A percentile compares a stretch with the other conserved stretches of the same genome.
Conservation (phyloP, 2,888 invertebrate genomes). For the Orthonevra nobilis region DNA sequence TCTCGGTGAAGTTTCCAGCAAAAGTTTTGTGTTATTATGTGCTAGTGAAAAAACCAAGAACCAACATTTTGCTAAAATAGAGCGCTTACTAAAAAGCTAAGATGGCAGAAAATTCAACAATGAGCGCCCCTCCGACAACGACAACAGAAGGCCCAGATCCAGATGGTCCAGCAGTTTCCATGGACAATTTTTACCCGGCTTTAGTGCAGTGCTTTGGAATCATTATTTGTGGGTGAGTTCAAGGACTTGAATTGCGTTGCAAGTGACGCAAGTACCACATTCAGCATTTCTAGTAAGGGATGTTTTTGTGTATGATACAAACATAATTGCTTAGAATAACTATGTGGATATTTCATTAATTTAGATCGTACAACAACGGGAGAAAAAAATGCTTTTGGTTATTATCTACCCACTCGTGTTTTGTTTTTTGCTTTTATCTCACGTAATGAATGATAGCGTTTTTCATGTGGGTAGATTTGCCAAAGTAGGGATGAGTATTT, state of each 20-base stretch:
- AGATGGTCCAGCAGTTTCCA: conserved; percentile 76
- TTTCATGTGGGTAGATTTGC: too few species aligned
- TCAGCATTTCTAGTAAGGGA: too few species aligned
- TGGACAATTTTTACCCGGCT: conserved; percentile 94
- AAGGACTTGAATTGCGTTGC: not conserved
- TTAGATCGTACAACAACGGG: too few species aligned
- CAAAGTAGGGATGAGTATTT: too few species aligned
- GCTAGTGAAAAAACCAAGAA: conserved; percentile 32
- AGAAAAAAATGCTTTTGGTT: too few species aligned
- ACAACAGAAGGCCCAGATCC: conserved; percentile 28
- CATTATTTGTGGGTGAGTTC: conserved; percentile 91
- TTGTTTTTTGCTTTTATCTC: too few species aligned
- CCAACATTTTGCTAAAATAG: conserved; percentile 1
- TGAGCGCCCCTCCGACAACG: conserved; percentile 23
- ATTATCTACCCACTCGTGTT: too few species aligned
- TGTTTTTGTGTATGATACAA: too few species aligned
- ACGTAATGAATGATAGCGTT: too few species aligned
- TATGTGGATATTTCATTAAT: too few species aligned
- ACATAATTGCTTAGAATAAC: too few species aligned
- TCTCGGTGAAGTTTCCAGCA: conserved; percentile 13
- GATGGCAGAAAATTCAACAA: conserved; percentile 38
- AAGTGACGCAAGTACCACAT: conserved; percentile 14
- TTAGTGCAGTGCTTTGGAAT: conserved; percentile 95
- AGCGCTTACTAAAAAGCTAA: conserved; percentile 1
- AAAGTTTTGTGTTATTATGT: conserved; percentile 13